Base-by-base conservation (phyloP, 1,140 invertebrate genomes). In the Drosophila neocordata region DNA sequence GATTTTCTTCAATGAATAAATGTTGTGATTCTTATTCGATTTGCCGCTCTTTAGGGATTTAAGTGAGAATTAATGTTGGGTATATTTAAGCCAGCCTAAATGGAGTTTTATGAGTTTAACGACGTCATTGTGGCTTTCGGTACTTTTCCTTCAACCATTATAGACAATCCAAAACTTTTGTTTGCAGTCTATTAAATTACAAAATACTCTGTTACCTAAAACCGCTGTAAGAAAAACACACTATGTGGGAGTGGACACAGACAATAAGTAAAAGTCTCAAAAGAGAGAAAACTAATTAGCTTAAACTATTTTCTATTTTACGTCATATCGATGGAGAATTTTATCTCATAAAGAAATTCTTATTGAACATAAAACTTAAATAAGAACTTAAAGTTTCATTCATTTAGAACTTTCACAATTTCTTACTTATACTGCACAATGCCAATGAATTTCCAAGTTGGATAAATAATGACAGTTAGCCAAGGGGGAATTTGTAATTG, bases 251-350 rank as follows among this genome's bases (percentile, higher is more conserved):
- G 77, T 55, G 20, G 53, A 53, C 62, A 24, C 7, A 11, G 7
- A 22, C 22, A n/a, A 24, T n/a, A n/a, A n/a, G n/a, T n/a, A n/a
- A n/a, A n/a, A n/a, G n/a, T n/a, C n/a, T n/a, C n/a, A n/a, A n/a
- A n/a, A n/a, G n/a, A n/a, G 13, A 57, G n/a, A 64, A 73, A 82
- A 69, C 61, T 82, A 79, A 82, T 83, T 83, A 82, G 52, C 34
- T 58, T 52, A 53, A 62, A 65, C 62, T 58, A 15, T 67, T 55
- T 59, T 62, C 38, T 63, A 72, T 41, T 34, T 37, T 51, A 58
- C 51, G 48, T 68, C 57, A 62, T 56, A 70, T 56, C 22, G 57
- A 8, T n/a, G n/a, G n/a, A n/a, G n/a, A n/a, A n/a, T n/a, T n/a
- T n/a, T n/a, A n/a, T n/a, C n/a, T n/a, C n/a, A n/a, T n/a, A n/a